These are phyloP conservation scores for Zaprionus inermis DNA, from an alignment of 1,140 invertebrate genomes.

Conservation along the genomic window DNA sequence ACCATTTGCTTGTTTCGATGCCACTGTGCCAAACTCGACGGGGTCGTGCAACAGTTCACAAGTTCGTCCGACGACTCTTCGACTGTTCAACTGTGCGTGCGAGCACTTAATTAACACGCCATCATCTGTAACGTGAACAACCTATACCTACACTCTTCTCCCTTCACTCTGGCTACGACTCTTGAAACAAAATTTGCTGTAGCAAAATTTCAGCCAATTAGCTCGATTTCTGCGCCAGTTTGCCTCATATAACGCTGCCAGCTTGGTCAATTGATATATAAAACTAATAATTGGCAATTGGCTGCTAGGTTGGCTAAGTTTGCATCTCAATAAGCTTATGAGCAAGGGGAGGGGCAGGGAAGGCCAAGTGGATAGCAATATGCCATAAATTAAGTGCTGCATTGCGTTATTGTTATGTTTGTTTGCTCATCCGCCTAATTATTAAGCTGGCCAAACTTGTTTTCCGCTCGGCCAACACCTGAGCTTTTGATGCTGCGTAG, in stretches of 20 bases:
- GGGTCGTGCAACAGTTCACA: slow-evolving; percentile 17
- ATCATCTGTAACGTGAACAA: slow-evolving; percentile 53
- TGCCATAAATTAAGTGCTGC: slow-evolving; percentile 30
- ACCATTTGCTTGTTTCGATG: slow-evolving; percentile 39
- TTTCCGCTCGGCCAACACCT: slow-evolving; percentile 19
- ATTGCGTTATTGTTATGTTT: slow-evolving; percentile 9
- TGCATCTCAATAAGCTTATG: not conserved
- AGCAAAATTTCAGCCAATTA: slow-evolving; percentile 54
- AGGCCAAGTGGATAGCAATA: slow-evolving; percentile 17
- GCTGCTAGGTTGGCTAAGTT: not conserved
- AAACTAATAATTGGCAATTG: slow-evolving; percentile 48
- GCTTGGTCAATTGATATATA: slow-evolving; percentile 48
- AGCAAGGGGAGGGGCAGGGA: not conserved
- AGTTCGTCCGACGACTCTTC: slow-evolving; percentile 1
- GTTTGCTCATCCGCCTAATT: slow-evolving; percentile 15
- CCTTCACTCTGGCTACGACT: not conserved
- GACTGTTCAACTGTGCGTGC: slow-evolving; percentile 66
- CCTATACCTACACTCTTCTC: not conserved
- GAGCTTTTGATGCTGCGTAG: not conserved
- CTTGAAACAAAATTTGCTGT: slow-evolving; percentile 17
- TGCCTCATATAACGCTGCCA: slow-evolving; percentile 1
- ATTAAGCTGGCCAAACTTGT: slow-evolving; percentile 14
- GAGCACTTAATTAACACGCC: slow-evolving; percentile 73
- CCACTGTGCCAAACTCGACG: not conserved
- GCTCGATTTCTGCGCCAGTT: slow-evolving; percentile 8